Base-by-base conservation (phyloP, 2,113 vertebrate species). In the Gallinago undulata region DNA sequence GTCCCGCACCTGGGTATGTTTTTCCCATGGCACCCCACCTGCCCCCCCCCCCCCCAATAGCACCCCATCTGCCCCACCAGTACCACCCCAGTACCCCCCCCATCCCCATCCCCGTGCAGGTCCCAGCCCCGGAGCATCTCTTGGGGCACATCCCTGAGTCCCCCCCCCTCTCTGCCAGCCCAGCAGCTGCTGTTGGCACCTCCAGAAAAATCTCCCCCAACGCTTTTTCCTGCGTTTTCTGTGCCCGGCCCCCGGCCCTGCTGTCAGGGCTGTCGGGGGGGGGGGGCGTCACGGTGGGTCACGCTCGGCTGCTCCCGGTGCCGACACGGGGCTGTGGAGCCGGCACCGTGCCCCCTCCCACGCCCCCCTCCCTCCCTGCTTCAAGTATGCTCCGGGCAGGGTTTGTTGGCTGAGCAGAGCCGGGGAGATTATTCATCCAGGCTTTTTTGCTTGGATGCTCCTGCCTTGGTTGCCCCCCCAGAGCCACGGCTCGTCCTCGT, bases 11-110 rank as follows among this genome's bases (percentile, higher is more conserved):
- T 11, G 73, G 53, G 55, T 16, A 9, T 0, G 23, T n/a, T 28
- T 45, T 85, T 39, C 31, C 13, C 21, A 17, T 2, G 13, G 27
- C 17, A 11, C 69, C 50, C 23, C n/a, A 5, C 28, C 10, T 8
- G 1, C 19, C 10, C 41, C 7, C 41, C 13, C 16, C 17, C 10
- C n/a, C n/a, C n/a, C n/a, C n/a, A 5, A 21, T 1, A 24, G 7
- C 63, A 47, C 9, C 41, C 41, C 60, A 23, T 59, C 19, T 31
- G 3, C n/a, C 51, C 51, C 23, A 7, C 41, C 25, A 51, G 51
- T 53, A 28, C 25, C 51, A 53, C 15, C 27, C 51, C 13, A 53
- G 19, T 2, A 13, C 3, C 50, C 35, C 19, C 41, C 39, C 59
- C n/a, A 51, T 51, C 50, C 50, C 50, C 24, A 56, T 56, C 13